These are phyloP conservation scores for Phyllotreta cruciferae DNA, from an alignment of 2,888 invertebrate genomes.

Conservation along the genomic window DNA sequence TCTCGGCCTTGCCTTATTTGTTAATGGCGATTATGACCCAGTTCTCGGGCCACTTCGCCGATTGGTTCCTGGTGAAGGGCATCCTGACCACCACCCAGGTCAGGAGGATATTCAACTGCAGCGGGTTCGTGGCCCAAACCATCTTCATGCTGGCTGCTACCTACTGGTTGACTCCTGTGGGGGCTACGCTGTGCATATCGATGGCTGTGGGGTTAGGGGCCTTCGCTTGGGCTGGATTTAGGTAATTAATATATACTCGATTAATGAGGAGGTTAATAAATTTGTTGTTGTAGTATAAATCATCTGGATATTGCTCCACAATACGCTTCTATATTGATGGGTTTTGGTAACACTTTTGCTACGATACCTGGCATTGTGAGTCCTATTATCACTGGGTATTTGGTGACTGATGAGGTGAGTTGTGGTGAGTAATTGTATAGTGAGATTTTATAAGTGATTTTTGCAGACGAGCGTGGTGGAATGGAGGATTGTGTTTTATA, in stretches of 20 bases:
- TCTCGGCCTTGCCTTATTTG: slow-evolving; percentile 87
- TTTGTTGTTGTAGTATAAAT: slow-evolving; percentile 41
- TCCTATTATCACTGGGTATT: slow-evolving; percentile 46
- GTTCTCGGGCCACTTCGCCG: slow-evolving; percentile 83
- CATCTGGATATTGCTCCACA: slow-evolving; percentile 47
- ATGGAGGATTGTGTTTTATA: slow-evolving; percentile 88
- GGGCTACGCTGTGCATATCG: slow-evolving; percentile 82
- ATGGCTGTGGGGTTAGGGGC: slow-evolving; percentile 90
- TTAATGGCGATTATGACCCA: slow-evolving; percentile 85
- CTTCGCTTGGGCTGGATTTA: slow-evolving; percentile 92
- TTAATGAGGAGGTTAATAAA: neutral
- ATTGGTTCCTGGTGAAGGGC: slow-evolving; percentile 72
- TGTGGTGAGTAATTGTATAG: neutral
- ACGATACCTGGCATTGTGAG: slow-evolving; percentile 47
- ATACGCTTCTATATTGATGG: slow-evolving; percentile 45
- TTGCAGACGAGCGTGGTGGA: slow-evolving; percentile 69
- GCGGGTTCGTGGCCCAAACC: slow-evolving; percentile 79
- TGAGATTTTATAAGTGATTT: slow-evolving; percentile 1
- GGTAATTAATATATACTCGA: slow-evolving; percentile 62
- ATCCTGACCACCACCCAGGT: slow-evolving; percentile 78
- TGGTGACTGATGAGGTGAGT: slow-evolving; percentile 40
- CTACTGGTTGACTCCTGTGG: slow-evolving; percentile 69
- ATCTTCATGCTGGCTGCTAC: slow-evolving; percentile 86
- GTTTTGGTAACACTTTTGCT: slow-evolving; percentile 45
- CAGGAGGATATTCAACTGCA: slow-evolving; percentile 71